Conservation (phyloP, 2,113 vertebrate species). For the Sporophila hypoxantha region DNA sequence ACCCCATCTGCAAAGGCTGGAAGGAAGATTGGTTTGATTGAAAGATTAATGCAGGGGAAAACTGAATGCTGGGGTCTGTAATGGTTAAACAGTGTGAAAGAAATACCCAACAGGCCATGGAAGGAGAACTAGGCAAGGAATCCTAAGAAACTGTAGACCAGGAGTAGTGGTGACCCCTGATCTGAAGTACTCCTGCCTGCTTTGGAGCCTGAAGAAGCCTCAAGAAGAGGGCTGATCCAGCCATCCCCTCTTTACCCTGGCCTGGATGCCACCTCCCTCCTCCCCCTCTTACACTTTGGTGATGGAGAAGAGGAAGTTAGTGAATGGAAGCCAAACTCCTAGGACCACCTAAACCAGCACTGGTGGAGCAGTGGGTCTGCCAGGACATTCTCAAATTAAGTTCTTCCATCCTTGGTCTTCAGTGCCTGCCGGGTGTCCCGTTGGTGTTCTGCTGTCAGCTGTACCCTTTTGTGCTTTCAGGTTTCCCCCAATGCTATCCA, state of each 20-base stretch:
- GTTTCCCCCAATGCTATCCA: neutral
- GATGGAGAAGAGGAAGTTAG: neutral
- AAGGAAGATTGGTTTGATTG: neutral
- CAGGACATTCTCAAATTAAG: neutral
- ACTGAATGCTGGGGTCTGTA: neutral
- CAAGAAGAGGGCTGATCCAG: neutral
- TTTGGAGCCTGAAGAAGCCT: neutral
- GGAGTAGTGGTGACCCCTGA: rapidly evolving
- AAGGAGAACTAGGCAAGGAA: neutral
- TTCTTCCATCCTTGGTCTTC: neutral
- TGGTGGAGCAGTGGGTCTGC: neutral
- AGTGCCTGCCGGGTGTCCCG: rapidly evolving
- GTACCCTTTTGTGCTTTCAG: neutral
- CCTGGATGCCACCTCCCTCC: neutral
- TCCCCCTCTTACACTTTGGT: neutral
- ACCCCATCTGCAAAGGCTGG: rapidly evolving
- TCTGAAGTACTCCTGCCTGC: neutral
- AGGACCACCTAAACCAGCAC: neutral
- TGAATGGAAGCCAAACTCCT: neutral
- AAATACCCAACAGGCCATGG: neutral
- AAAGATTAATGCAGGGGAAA: neutral
- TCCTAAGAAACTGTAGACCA: neutral
- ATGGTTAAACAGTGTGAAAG: neutral
- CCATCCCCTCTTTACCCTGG: neutral
- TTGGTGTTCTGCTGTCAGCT: neutral